Percentiles rank a stretch among this genome's conserved stretches.
phyloP scores from a whole-genome alignment of 2,888 invertebrate species.

The Sinhomidia bicolor region DNA sequence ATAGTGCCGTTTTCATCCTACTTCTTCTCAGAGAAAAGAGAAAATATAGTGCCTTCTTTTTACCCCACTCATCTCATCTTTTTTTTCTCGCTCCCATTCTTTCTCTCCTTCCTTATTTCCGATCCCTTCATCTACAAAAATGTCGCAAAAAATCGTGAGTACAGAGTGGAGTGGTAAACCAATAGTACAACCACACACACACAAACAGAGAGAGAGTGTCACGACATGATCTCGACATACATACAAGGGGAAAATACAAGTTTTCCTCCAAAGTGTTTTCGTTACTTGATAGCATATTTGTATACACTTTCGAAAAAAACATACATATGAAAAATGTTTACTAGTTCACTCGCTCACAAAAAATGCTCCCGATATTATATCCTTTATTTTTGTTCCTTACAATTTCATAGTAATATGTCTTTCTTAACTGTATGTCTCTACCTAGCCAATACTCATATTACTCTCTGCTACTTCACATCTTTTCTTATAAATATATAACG shows the following conservation, averaged over 20 bases:
- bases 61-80: slow-evolving; percentile 30
- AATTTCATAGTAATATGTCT: too few relatives aligned
- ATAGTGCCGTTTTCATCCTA: slow-evolving; percentile 28
- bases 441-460: too few relatives aligned
- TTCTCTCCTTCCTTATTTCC: background rate
- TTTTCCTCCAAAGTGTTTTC: slow-evolving; percentile 16
- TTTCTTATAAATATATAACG: too few relatives aligned
- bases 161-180: slow-evolving; percentile 2
- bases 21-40: background rate
- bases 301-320: too few relatives aligned
- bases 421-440: too few relatives aligned
- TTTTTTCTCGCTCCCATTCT: background rate
- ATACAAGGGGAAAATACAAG: background rate
- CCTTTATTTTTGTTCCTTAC: too few relatives aligned
- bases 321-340: background rate
- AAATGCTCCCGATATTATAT: too few relatives aligned
- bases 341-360: slow-evolving; percentile 20
- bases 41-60: slow-evolving; percentile 13
- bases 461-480: too few relatives aligned
- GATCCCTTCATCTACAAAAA: slow-evolving; percentile 20
- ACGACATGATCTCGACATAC: slow-evolving; percentile 10
- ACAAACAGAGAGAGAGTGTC: slow-evolving; percentile 32
- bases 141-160: slow-evolving; percentile 32
- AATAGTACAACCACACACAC: background rate
- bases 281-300: slow-evolving; percentile 21